Base-by-base conservation (phyloP, 2,888 invertebrate genomes). In the Pristionchus exspectatus region DNA sequence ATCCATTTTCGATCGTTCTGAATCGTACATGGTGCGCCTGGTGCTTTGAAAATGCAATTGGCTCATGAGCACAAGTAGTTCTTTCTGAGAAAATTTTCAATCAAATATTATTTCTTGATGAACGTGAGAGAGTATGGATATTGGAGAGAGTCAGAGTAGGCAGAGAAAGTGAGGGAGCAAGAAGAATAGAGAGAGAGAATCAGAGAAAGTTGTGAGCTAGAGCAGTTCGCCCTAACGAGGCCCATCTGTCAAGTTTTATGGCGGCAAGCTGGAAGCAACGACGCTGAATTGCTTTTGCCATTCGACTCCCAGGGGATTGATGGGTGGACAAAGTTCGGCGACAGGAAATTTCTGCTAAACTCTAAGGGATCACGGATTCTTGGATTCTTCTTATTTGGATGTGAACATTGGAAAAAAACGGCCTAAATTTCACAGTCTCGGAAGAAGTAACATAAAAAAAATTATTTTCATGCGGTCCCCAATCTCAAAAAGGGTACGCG, bases 241-340 rank as follows among this genome's bases (percentile, higher is more conserved):
- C 33, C 72, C 72, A 72, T 72, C 72, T 16, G 72, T 72, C 72
- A 72, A 30, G 72, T 72, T 27, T 72, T 72, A 72, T 72, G 72
- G 72, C 12, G 72, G 16, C 4, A 33, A 14, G 21, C 56, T 21
- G 9, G 18, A 56, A 72, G 72, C 33, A 72, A 72, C 30, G 69
- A 27, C 16, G 56, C 56, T 21, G 56, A 56, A 56, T 56, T 56
- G 56, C 56, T 56, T 56, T 16, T 56, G 56, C 56, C 56, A 56
- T 56, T 56, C 56, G 56, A 56, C 56, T 56, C 56, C 18, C 56
- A 14, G 56, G 21, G 56, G 12, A 9, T 7, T 3, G 44, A 50
- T 10, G 66, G 66, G n/a, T 66, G 12, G n/a, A 66, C n/a, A 66
- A 66, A 66, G n/a, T 66, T 27, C n/a, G 66, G 66, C 3, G n/a